Evolutionary conservation across 2,888 invertebrate species (phyloP), one percentile per base, ranked within the genome.

Genomic region (Drosophila kanekoi): DNA sequence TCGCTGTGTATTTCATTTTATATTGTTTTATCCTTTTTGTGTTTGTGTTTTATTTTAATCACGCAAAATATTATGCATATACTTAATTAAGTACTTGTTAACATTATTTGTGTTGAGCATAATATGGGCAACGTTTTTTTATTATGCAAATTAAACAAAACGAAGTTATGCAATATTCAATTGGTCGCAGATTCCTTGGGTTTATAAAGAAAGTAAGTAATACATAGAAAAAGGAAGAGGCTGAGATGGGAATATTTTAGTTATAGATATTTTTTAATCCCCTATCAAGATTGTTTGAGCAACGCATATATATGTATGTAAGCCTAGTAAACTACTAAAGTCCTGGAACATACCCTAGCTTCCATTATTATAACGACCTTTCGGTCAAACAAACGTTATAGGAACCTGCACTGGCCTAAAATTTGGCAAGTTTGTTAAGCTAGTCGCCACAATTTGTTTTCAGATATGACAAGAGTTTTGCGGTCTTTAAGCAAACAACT

Each of bases 61-160:
- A 85, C 83, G 83, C 72, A 78, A 80, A 74, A 70, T 83, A 80
- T 78, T 86, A 76, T 68, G 76, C 76, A 82, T 82, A 86, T 83
- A 86, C 74, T 83, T 83, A 80, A 86, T 83, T 86, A 76, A 78
- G 86, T 44, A 83, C 86, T 81, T 86, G 83, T 86, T 86, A 83
- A 86, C 83, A 86, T 78, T 86, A 76, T 83, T 86, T 86, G 72
- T 43, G 72, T 62, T 58, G 49, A 48, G 66, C 72, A 70, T 79
- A 79, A 80, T 76, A 67, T 38, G 60, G 61, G 68, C 74, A 44
- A 47, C 32, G 48, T 6, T 38, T 41, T 79, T 53, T 53, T 52
- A 52, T 52, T 49, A 49, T 65, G 60, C 59, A 58, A 58, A 81
- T 67, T 72, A 65, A 63, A 33, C 62, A 41, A 28, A 20, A 14